Base-by-base conservation (phyloP, 2,888 invertebrate species). In the Campoletis raptor region DNA sequence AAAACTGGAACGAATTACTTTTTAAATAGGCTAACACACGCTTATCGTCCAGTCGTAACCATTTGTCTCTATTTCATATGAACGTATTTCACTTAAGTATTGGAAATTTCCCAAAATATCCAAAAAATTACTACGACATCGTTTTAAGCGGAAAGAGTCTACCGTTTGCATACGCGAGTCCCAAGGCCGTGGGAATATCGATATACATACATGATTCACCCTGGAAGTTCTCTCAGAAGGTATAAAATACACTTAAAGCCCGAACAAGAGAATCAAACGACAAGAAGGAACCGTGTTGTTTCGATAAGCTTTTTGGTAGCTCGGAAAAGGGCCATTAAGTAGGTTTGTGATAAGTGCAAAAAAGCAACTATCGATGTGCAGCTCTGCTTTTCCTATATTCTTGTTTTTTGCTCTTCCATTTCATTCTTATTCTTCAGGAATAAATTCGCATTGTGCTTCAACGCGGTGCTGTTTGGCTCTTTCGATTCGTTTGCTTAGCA, bases 401-500 rank as follows among this genome's bases (percentile, higher is more conserved):
- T 37, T 57, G 12, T 42, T 66, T 37, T 61, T 67, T 81, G 48
- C 61, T 66, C 24, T 84, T 73, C 85, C 78, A 83, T 85, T 89
- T 87, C 89, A 90, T 90, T 90, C 87, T 89, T 89, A 89, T 89
- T 89, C 90, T 87, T 85, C 70, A 85, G 76, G 88, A 90, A 90
- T 88, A 90, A 90, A 90, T 90, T 90, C 90, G 85, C 88, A 88
- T 89, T 89, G 89, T 89, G 88, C 90, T 89, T 89, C 88, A 89
- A 90, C 90, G 89, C 88, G 87, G 86, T 78, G 73, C 57, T 80
- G 57, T 74, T 74, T 72, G 69, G 74, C 74, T 81, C 83, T 83
- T 88, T 89, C 89, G 89, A 90, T 90, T 89, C 89, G 89, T 89
- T 89, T 90, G 90, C 89, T 92, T 92, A 90, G 91, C 91, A 91